Conservation (phyloP, 2,888 invertebrate species). For the Mesorhabditis sp. region DNA sequence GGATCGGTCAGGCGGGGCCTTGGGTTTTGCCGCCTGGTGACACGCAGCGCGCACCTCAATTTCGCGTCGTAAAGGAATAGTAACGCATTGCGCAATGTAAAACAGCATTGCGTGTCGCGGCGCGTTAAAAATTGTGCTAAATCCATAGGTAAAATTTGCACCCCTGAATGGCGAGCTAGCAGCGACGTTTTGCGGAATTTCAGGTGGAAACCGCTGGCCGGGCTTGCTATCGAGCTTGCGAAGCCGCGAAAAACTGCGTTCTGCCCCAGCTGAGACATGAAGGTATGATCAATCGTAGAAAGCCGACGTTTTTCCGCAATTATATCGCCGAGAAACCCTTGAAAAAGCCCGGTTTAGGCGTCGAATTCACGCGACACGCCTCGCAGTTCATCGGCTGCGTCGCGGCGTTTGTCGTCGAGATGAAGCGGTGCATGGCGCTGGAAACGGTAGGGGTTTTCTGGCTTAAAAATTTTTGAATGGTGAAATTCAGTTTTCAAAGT, state of each 20-base stretch:
- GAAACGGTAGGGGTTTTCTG: slow-evolving; percentile 22
- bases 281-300: slow-evolving; percentile 21
- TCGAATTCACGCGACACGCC: slow-evolving; percentile 55
- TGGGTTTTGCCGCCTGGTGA: too few relatives aligned
- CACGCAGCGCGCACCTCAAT: too few relatives aligned
- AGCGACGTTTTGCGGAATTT: not conserved
- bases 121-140: too few relatives aligned
- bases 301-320: not conserved
- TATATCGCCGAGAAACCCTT: not conserved
- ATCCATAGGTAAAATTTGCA: too few relatives aligned
- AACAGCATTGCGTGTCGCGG: too few relatives aligned
- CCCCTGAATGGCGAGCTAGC: too few relatives aligned
- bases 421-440: slow-evolving; percentile 52
- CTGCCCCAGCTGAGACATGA: slow-evolving; percentile 55
- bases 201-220: slow-evolving; percentile 40
- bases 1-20: too few relatives aligned
- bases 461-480: too few relatives aligned
- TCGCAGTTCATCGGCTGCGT: slow-evolving; percentile 57
- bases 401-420: slow-evolving; percentile 51
- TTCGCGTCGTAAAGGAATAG: too few relatives aligned
- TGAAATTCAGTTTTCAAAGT: too few relatives aligned
- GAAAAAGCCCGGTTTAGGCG: slow-evolving; percentile 24
- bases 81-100: too few relatives aligned
- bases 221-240: slow-evolving; percentile 52
- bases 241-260: slow-evolving; percentile 53